phyloP scores from a whole-genome alignment of 37 sponge, comb jelly and placozoan species.

The Petrosia ficiformis region DNA sequence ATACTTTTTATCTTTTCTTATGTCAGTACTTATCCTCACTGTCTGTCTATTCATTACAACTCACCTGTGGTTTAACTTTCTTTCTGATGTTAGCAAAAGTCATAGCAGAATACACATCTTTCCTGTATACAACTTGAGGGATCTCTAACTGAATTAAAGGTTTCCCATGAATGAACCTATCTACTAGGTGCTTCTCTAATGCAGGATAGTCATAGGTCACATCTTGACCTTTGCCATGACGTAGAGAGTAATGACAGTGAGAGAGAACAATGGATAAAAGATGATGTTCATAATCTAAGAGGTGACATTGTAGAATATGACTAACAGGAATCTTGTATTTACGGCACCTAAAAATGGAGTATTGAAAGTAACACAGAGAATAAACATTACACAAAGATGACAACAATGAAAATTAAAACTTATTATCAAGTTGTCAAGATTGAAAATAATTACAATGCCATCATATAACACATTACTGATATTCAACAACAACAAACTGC shows the following conservation, averaged over 20 bases:
- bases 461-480: too few species aligned
- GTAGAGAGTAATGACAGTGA: constrained; percentile 81
- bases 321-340: constrained; percentile 51
- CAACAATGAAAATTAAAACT: too few species aligned
- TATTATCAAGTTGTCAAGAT: neutral
- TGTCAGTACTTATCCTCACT: too few species aligned
- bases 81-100: constrained; percentile 54
- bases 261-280: constrained; percentile 63
- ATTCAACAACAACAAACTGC: too few species aligned
- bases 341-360: neutral
- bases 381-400: neutral
- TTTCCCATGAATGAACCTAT: constrained; percentile 75
- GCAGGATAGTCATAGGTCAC: constrained; percentile 67
- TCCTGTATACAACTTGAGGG: constrained; percentile 54
- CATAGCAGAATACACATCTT: constrained; percentile 45
- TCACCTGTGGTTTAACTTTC: constrained; percentile 32
- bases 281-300: constrained; percentile 70
- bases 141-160: constrained; percentile 56
- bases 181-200: constrained; percentile 80
- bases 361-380: neutral
- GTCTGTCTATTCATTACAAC: neutral
- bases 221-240: constrained; percentile 60
- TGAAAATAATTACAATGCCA: too few species aligned
- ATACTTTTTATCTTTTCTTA: too few species aligned
- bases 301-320: constrained; percentile 56